Base-by-base conservation (phyloP, 2,113 vertebrate genomes). In the Neotragus pygmaeus region DNA sequence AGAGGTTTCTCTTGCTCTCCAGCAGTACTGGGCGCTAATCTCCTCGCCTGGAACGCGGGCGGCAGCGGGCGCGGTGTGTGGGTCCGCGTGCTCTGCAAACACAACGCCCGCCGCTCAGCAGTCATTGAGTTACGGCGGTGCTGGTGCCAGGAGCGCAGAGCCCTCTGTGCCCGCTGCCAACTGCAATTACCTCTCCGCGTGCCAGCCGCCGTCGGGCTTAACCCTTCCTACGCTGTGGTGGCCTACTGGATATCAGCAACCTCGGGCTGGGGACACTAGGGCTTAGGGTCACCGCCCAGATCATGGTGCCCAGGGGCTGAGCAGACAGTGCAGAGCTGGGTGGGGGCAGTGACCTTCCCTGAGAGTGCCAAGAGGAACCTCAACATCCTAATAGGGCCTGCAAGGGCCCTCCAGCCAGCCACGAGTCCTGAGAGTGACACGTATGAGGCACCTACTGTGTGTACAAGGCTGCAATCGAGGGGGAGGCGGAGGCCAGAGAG, bases 161-260 rank as follows among this genome's bases (percentile, higher is more conserved):
- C 95, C 96, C 96, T 87, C 87, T 89, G 77, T 66, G 97, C 92
- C 95, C 73, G 62, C 97, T 98, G 98, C 98, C 98, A 98, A 97
- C 96, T 98, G 98, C 98, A 98, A 98, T 98, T 97, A 98, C 98
- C 98, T 97, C 98, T 96, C 98, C 80, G 91, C 87, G 93, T 97
- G 98, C 96, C 97, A 97, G 98, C 95, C 94, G 27, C 94, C 66
- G 64, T 94, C n/a, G 33, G 66, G 55, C 89, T 98, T 96, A 96
- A 98, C 97, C 92, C 97, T 96, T 93, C 62, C 70, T 33, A 15
- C 0, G 2, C 95, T 0, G 4, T 14, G 28, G 78, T 1, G 0
- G 43, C 64, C 4, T 1, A 57, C 5, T 0, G 6, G 49, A 17
- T 11, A 8, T 43, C 62, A 27, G 90, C 13, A 57, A 19, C 57